Evolutionary conservation across 2,113 vertebrate genomes (phyloP), one percentile per base, ranked within the genome.

Genomic region (Lagopus leucura): DNA sequence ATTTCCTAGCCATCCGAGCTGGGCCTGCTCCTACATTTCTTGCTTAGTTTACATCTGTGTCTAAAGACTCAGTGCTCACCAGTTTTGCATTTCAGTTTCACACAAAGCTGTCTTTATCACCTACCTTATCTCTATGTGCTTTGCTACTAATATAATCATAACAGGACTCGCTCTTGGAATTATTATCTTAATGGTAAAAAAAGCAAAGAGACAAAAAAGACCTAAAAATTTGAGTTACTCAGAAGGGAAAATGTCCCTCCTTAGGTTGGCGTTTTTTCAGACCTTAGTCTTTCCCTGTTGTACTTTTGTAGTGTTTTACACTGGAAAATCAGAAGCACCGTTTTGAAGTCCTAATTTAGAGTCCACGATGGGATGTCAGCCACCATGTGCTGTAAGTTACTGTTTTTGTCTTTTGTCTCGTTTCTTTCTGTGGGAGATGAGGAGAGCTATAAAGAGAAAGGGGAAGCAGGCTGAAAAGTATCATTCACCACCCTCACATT

Each of bases 401-500:
- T 47, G 28, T 7, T 77, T 83, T 78, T 78, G 25, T 48, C 16
- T 57, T 77, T 45, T 52, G 61, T 22, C 47, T 67, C 50, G 1
- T 64, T 75, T 9, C 3, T 61, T 88, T 73, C 48, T 54, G 54
- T 66, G 42, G 16, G 55, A 86, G 25, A 47, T 40, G 14, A 79
- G 43, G 42, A 78, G 84, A 85, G 18, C 34, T 50, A 42, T 21
- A 19, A 16, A 71, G 50, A 66, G 32, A 48, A 79, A 32, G 19
- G 2, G 0, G 63, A 93, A 90, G 48, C 61, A 70, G 78, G 75
- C 77, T 95, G 79, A 94, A 83, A 78, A 45, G 6, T 38, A 50
- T 94, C 81, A 78, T 58, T 95, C 95, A 78, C n/a, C 90, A 88
- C 72, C 15, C 28, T 74, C 1, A 1, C 25, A 83, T 74, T 88